Base-by-base conservation (phyloP, 2,113 vertebrate genomes). In the Trachemys scripta region DNA sequence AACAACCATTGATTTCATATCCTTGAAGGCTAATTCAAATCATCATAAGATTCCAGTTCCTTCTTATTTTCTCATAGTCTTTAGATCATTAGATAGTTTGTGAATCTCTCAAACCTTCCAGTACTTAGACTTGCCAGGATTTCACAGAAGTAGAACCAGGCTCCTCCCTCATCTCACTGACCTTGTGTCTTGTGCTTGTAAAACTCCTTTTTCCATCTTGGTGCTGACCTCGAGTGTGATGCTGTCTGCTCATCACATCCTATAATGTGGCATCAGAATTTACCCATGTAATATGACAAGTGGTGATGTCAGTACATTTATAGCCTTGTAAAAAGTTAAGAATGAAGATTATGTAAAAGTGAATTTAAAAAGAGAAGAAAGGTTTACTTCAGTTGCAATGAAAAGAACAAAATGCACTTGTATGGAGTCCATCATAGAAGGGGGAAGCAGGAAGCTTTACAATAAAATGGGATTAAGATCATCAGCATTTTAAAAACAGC, bases 381-480 rank as follows among this genome's bases (percentile, higher is more conserved):
- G 38, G 72, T 24, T 42, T 75, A 42, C 19, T 45, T 42, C 72
- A 45, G 38, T 45, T 75, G 22, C 72, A 35, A 75, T 75, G 72
- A 42, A 42, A 45, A 75, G 20, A 42, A 10, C 69, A 38, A 42
- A 75, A 75, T 75, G 17, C 38, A 38, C 5, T 42, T 42, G 4
- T 42, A 22, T 35, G 35, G 38, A 65, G 35, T n/a, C 62, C 35
- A 16, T 65, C 62, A 14, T 93, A 62, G 51, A 79, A 5, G 0
- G 0, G 10, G 47, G 56, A 90, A 27, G 19, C 56, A 85, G 95
- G 90, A 94, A 75, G 79, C 57, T 80, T 91, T 75, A 56, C 79
- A 87, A 65, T 89, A 72, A 95, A 72, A 75, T 87, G 78, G 69
- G 80, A 95, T 94, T 94, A 95, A 89, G 92, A 95, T 83, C 50